Conservation (phyloP, 2,888 invertebrate genomes). For the Orthosia gracilis region DNA sequence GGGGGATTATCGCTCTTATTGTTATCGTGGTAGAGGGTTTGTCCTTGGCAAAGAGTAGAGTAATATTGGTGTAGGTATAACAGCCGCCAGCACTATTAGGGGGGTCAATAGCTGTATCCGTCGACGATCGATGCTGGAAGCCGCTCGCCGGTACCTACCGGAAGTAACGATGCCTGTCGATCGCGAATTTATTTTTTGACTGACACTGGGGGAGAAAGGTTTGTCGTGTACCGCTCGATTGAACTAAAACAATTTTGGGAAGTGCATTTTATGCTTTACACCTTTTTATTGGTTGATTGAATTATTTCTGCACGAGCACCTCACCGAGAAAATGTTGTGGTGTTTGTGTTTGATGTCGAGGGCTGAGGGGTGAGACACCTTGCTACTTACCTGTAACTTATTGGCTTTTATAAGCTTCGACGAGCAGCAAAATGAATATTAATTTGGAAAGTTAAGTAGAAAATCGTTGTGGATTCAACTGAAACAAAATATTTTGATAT, state of each 20-base stretch:
- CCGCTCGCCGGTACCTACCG: conserved; percentile 74
- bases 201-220: conserved; percentile 63
- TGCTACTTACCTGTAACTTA: conserved; percentile 13
- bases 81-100: conserved; percentile 75
- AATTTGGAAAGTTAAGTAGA: background rate
- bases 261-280: conserved; percentile 56
- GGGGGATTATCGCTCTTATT: conserved; percentile 66
- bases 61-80: conserved; percentile 72
- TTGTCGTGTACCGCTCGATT: conserved; percentile 60
- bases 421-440: conserved; percentile 8
- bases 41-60: conserved; percentile 68
- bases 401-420: conserved; percentile 19
- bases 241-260: conserved; percentile 65
- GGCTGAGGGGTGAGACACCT: conserved; percentile 30
- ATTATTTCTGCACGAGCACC: conserved; percentile 43
- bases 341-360: conserved; percentile 26
- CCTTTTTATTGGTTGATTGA: conserved; percentile 47
- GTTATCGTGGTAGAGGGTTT: conserved; percentile 50
- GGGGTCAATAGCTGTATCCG: conserved; percentile 84
- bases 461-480: too few relatives aligned
- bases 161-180: conserved; percentile 74
- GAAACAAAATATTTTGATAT: background rate
- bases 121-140: conserved; percentile 83
- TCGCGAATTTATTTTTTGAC: conserved; percentile 74
- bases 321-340: background rate